Evolutionary conservation across 2,113 vertebrate species (phyloP), one percentile per base, ranked within the genome.

Genomic region (Australoheros scitulus): DNA sequence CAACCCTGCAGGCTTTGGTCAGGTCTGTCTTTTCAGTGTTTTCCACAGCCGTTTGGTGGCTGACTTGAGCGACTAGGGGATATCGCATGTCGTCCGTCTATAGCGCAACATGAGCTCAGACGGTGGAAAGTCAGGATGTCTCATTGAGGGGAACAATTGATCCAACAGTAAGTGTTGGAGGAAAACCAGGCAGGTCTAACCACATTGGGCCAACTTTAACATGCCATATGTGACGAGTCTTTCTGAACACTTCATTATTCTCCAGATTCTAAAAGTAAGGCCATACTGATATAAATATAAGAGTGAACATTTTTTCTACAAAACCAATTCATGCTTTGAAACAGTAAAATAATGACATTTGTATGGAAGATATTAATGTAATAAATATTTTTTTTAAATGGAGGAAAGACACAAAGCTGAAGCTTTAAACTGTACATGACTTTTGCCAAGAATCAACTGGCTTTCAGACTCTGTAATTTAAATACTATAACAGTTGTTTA

Each of bases 141-240:
- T 89, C 84, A 72, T 61, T 76, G 76, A 85, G 72, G 78, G 77
- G 91, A 88, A 91, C 87, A 90, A 91, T 91, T 82, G 91, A 93
- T 93, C 86, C 74, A 80, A 77, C 84, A 90, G 85, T 10, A 26
- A 78, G 81, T 58, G 84, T 81, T 87, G 82, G 64, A 86, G 81
- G 61, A 56, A 80, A 83, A 79, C 50, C 85, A 76, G 85, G 81
- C 75, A 47, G 80, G 50, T 76, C 68, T 14, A 15, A 87, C 83
- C 91, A 57, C 81, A 88, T 82, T 59, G 58, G 77, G 63, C 3
- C 14, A 65, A 47, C 34, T 81, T 47, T n/a, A 55, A 63, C 61
- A 75, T 74, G 76, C 82, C 61, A 64, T 26, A 79, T 75, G 77
- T 85, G 26, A 79, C 0, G 47, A 77, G 68, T 22, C 52, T n/a